Base-by-base conservation (phyloP, 2,113 vertebrate species). In the Anhinga rufa region DNA sequence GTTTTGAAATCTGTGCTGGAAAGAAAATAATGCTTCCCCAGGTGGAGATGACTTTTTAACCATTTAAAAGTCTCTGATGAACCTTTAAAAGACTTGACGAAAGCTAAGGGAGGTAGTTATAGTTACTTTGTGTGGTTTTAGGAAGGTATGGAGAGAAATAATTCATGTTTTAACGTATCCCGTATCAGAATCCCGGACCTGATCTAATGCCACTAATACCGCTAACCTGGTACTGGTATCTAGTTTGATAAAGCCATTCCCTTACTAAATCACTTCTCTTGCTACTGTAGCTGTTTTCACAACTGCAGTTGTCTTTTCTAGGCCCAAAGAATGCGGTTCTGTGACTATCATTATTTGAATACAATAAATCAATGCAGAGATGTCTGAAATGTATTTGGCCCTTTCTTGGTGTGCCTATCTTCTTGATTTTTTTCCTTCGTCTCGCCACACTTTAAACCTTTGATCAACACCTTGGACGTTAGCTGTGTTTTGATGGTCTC, bases 401-500 rank as follows among this genome's bases (percentile, higher is more conserved):
- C 12, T 84, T 88, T 82, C 32, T 78, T 65, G 18, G 20, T 79
- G 34, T 74, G 44, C n/a, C 42, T 44, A 0, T 75, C 13, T 40
- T 28, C 9, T 26, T 34, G 36, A 17, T 10, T 81, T 72, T 81
- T 72, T 82, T 29, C 64, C 17, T 78, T 71, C 69, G 9, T 25
- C 14, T 57, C 76, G 55, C 42, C 60, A 49, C 17, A 12, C 57
- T 46, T 76, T 40, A 89, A 64, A 51, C 31, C 51, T 91, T 74
- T 90, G 51, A 76, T 92, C 1, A 22, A 49, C 21, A 60, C 44
- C 62, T 51, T 82, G 52, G 38, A 80, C 92, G 79, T 71, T 65
- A 85, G 31, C 77, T 72, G 61, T 93, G 54, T 77, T 97, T 96
- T 58, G 70, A 57, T 82, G 36, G 52, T 79, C 46, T 94, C 54